Conservation (phyloP, 2,113 vertebrate species). For the Nettapus auritus region DNA sequence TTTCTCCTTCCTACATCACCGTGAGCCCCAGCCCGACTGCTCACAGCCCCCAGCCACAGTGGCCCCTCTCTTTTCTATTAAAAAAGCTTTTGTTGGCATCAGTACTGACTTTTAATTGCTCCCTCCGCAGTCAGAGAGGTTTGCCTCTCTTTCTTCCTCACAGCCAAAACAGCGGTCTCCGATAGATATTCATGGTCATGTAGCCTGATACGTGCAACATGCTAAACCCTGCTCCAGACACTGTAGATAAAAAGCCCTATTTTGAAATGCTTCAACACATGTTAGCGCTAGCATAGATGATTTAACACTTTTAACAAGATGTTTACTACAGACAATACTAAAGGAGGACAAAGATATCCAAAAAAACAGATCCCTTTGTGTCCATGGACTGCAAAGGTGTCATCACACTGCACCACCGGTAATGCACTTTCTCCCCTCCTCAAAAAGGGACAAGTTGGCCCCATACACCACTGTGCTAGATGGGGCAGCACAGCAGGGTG, state of each 20-base stretch:
- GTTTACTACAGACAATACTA: not conserved
- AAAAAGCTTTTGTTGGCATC: conserved; percentile 26
- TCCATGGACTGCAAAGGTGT: not conserved
- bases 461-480: not conserved
- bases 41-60: not conserved
- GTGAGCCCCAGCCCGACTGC: not conserved
- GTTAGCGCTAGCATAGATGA: not conserved
- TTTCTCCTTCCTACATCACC: conserved; percentile 32
- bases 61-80: conserved; percentile 5
- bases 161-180: not conserved
- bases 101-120: not conserved
- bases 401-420: not conserved
- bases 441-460: not conserved
- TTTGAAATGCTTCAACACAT: not conserved
- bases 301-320: not conserved
- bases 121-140: not conserved
- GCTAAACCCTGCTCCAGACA: not conserved
- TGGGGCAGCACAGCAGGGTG: not conserved
- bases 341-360: not conserved
- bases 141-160: not conserved
- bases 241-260: not conserved
- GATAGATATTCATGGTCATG: not conserved
- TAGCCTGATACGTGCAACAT: not conserved
- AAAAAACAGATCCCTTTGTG: not conserved
- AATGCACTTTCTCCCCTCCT: not conserved